These are phyloP conservation scores for Arrhopalites spinosus DNA, from an alignment of 2,888 invertebrate genomes.

Conservation along the genomic window DNA sequence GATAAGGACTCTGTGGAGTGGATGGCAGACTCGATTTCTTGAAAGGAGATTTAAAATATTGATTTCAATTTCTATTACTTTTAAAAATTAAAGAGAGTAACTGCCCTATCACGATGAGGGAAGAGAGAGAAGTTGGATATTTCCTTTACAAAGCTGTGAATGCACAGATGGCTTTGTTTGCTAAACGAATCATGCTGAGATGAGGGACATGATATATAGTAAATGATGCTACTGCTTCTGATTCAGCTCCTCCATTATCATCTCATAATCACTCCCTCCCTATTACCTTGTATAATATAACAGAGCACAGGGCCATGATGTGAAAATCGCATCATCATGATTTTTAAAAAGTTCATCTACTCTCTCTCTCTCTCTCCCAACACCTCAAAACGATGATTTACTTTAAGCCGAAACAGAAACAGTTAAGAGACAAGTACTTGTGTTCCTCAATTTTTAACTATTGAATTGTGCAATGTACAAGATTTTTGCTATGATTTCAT, in stretches of 20 bases:
- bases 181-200: neutral
- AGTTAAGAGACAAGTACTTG: neutral
- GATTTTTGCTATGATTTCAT: too few species aligned
- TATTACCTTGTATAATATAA: neutral
- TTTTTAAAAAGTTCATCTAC: conserved; percentile 36
- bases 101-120: neutral
- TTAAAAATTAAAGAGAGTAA: too few species aligned
- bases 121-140: neutral
- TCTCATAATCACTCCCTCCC: neutral
- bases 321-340: conserved; percentile 31
- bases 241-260: conserved; percentile 1
- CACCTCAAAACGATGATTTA: neutral
- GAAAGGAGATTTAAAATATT: too few species aligned
- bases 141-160: conserved; percentile 1
- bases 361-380: neutral
- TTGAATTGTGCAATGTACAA: neutral
- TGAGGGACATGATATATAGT: neutral
- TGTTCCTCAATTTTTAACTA: neutral
- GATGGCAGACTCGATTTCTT: too few species aligned
- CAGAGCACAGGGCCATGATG: neutral
- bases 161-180: conserved; percentile 10
- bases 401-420: neutral
- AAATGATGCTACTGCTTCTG: neutral
- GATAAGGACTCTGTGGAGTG: neutral
- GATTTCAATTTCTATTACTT: too few species aligned